Base-by-base conservation (phyloP, 2,888 invertebrate genomes). In the Ormyrus rosae region DNA sequence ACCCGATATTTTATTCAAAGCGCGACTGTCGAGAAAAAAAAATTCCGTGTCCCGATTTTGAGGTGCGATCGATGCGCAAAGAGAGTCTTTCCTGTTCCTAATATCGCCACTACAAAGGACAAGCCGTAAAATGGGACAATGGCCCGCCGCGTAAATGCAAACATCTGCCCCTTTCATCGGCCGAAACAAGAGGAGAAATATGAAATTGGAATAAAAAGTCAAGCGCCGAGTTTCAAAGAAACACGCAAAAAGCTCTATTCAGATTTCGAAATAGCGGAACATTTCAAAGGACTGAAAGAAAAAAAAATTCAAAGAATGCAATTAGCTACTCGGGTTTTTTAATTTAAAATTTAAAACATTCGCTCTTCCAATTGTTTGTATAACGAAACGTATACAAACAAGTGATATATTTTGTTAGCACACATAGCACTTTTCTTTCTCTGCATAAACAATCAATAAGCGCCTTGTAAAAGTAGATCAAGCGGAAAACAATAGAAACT, bases 1-100 rank as follows among this genome's bases (percentile, higher is more conserved):
- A 34, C 4, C 4, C 34, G 34, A 34, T 34, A 34, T 34, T 34
- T 34, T 34, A 34, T 34, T 34, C 34, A 34, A 34, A 34, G 34
- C 34, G 34, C 34, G 34, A 34, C 34, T 34, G 4, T 0, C 34
- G 34, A 34, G 34, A 7, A 67, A 13, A 48, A 58, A 56, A 60
- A 69, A 34, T 1, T 6, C 10, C 34, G 61, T 58, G 69, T n/a
- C 70, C 75, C 71, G 65, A 78, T 78, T 78, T 65, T 64, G 45
- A 71, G 65, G 65, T 65, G 34, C 51, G 65, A 71, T 78, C 78
- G 71, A 78, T 71, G 58, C 9, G n/a, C 8, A 34, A 34, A 46
- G 64, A 55, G 58, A 71, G 55, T 55, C 71, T 64, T 78, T 58
- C 55, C 56, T 58, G 65, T 58, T 76, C 51, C 51, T 71, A 65